phyloP scores from a whole-genome alignment of 2,113 vertebrate genomes.

The Dascyllus trimaculatus region DNA sequence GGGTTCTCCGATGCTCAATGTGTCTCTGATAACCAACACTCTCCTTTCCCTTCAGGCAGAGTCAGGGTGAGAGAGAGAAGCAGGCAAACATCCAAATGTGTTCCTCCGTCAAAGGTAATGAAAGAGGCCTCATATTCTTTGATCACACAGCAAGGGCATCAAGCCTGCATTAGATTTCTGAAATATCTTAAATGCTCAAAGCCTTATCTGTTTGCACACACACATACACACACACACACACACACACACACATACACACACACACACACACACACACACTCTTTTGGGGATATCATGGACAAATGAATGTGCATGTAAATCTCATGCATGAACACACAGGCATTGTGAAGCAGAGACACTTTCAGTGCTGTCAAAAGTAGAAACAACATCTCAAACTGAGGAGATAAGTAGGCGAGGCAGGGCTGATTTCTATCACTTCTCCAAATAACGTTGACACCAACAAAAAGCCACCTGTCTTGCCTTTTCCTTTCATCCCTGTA shows the following conservation, averaged over 20 bases:
- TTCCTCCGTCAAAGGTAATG: conserved; percentile 75
- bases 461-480: conserved; percentile 55
- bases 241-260: conserved; percentile 33
- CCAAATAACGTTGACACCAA: conserved; percentile 67
- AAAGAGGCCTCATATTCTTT: conserved; percentile 76
- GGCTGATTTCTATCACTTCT: conserved; percentile 68
- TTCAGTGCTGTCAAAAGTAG: conserved; percentile 60
- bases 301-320: conserved; percentile 58
- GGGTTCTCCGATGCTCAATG: conserved; percentile 49
- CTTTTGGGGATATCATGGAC: conserved; percentile 39
- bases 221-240: conserved; percentile 29
- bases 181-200: conserved; percentile 70
- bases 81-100: conserved; percentile 76
- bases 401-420: conserved; percentile 65
- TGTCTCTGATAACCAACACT: conserved; percentile 69
- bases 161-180: conserved; percentile 70
- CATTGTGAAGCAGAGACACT: conserved; percentile 32
- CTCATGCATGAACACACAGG: conserved; percentile 48
- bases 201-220: conserved; percentile 62
- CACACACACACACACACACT: conserved; percentile 36
- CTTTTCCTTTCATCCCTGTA: conserved; percentile 43
- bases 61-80: conserved; percentile 41
- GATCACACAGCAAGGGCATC: conserved; percentile 76
- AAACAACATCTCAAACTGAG: conserved; percentile 57
- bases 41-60: conserved; percentile 64